phyloP scores from a whole-genome alignment of 2,113 vertebrate genomes.

The Apus apus region DNA sequence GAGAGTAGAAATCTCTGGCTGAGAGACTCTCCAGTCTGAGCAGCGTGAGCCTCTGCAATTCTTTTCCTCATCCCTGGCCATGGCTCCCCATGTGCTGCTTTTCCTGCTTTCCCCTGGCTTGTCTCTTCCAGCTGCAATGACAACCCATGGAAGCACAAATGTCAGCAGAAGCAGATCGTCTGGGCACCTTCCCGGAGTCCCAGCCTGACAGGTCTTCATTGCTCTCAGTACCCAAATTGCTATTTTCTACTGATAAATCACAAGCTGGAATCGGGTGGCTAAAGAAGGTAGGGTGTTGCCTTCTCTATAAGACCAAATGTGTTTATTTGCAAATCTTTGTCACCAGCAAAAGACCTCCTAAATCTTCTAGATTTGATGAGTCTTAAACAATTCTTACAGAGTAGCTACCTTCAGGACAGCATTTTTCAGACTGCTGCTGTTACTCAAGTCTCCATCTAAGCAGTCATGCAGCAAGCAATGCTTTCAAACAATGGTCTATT shows the following conservation, averaged over 20 bases:
- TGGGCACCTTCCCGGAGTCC: neutral
- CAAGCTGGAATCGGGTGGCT: neutral
- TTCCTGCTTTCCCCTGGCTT: neutral
- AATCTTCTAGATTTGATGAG: neutral
- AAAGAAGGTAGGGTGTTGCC: neutral
- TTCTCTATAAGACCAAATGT: neutral
- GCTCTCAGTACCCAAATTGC: neutral
- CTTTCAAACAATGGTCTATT: slow-evolving; percentile 39
- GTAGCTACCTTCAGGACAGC: neutral
- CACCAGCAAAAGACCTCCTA: neutral
- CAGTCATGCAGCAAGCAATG: neutral
- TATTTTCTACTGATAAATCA: neutral
- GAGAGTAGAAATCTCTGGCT: neutral
- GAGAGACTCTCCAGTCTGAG: neutral
- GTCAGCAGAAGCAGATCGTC: accelerated
- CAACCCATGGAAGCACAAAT: neutral
- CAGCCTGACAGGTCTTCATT: neutral
- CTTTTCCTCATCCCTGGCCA: accelerated
- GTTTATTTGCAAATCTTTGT: neutral
- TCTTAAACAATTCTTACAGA: neutral
- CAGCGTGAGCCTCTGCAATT: neutral
- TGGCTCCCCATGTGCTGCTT: neutral
- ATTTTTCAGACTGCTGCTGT: neutral
- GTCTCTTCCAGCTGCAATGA: neutral
- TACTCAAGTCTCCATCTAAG: slow-evolving; percentile 19